Conservation (phyloP, 2,888 invertebrate species). For the Stegana nigrithorax region DNA sequence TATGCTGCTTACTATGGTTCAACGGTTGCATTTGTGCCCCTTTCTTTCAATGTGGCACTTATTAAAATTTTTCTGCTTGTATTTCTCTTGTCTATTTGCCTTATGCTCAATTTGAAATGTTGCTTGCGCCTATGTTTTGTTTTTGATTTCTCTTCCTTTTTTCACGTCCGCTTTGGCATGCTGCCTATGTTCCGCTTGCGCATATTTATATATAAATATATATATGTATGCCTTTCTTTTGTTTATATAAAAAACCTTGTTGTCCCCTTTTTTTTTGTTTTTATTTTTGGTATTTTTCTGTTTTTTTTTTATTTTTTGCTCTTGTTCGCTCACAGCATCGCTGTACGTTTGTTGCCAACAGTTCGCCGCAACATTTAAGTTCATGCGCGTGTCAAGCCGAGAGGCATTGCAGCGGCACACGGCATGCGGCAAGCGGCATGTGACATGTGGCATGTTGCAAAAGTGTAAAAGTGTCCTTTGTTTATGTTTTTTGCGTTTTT, state of each 20-base stretch:
- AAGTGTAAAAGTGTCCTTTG: constrained; percentile 44
- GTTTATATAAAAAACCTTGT: neutral
- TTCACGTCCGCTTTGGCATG: neutral
- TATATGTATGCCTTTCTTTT: constrained; percentile 9
- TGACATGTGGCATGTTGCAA: constrained; percentile 19
- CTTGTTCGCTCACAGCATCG: no score
- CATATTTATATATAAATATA: no score
- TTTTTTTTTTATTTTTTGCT: no score
- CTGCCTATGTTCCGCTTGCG: constrained; percentile 6
- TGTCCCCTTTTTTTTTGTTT: neutral
- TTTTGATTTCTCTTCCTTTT: neutral
- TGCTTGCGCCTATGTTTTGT: neutral
- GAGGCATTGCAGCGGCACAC: neutral
- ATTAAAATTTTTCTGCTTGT: constrained; percentile 9
- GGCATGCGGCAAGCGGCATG: neutral
- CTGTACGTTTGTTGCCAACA: no score
- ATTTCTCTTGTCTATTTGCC: neutral
- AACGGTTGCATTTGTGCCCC: neutral
- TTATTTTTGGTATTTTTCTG: neutral
- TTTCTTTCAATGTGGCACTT: constrained; percentile 1
- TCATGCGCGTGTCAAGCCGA: no score
- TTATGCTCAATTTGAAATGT: neutral
- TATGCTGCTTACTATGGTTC: neutral
- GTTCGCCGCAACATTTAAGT: no score
- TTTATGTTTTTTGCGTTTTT: no score